These are phyloP conservation scores for Melikaiella ostensackeni DNA, from an alignment of 2,888 invertebrate genomes.

Conservation along the genomic window DNA sequence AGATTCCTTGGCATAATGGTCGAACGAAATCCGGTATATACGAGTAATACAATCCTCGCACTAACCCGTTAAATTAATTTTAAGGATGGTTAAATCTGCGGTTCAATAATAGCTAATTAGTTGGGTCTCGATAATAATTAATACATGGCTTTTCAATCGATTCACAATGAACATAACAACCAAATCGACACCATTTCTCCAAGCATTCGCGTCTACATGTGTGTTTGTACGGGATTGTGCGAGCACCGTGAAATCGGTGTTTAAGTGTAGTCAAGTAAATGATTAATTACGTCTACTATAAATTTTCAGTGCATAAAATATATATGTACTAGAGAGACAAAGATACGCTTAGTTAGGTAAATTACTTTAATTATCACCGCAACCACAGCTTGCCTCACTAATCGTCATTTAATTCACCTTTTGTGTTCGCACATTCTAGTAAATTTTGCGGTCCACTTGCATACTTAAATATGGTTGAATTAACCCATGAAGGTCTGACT, in stretches of 20 bases:
- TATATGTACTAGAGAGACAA: background rate
- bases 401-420: slow-evolving; percentile 27
- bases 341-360: background rate
- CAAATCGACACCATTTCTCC: background rate
- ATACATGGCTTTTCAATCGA: background rate
- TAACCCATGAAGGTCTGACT: background rate
- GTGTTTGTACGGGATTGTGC: slow-evolving; percentile 18
- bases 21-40: background rate
- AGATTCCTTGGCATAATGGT: background rate
- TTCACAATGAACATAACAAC: background rate
- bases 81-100: background rate
- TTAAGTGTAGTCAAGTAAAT: slow-evolving; percentile 17
- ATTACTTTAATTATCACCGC: slow-evolving; percentile 23
- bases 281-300: slow-evolving; percentile 42
- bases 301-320: background rate
- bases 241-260: slow-evolving; percentile 33
- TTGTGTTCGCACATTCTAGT: slow-evolving; percentile 8
- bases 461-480: slow-evolving; percentile 16
- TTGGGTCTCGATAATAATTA: background rate
- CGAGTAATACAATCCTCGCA: background rate
- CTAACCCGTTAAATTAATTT: background rate
- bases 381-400: slow-evolving; percentile 15
- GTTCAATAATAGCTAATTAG: slow-evolving; percentile 12
- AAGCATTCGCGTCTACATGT: background rate
- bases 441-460: slow-evolving; percentile 2